Evolutionary conservation across 1,140 invertebrate genomes (phyloP), one percentile per base, ranked within the genome.

Genomic region (Anastrepha ludens): DNA sequence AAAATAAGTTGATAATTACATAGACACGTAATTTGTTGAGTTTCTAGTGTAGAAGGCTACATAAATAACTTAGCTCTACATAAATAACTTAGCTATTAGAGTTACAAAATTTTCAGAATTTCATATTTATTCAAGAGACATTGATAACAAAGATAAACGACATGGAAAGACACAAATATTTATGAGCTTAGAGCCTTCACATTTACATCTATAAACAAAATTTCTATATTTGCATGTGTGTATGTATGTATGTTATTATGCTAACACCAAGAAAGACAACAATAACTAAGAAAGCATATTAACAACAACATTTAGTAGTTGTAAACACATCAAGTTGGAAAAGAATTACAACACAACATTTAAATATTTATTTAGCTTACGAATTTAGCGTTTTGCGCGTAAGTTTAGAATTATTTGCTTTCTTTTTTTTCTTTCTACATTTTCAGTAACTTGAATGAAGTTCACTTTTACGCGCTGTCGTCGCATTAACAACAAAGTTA

Each of bases 101-200:
- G 39, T 74, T 74, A n/a, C 67, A 44, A 85, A 8, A 58, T 85
- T 58, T 85, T 60, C 58, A 6, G 58, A 20, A 58, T 58, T 85
- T 85, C 6, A 29, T 15, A 15, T 55, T 85, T 85, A 47, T 47
- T 44, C 0, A 74, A 15, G 13, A 74, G 15, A 74, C 67, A 74
- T 74, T 74, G 67, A 74, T 74, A 74, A 6, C 39, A 74, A 74
- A 44, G 67, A 74, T 74, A 74, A 74, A 85, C 81, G 58, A 85
- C 11, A 85, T 29, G n/a, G 29, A 58, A 55, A 13, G 4, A 85
- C 81, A 85, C 81, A 85, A 17, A 29, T 44, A 47, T 81, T 81
- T 81, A 55, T 55, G 20, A 81, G 17, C 55, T 81, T 2, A 55
- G n/a, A 50, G 17, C 11, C 41, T 20, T 58, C 60, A 86, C 85